Evolutionary conservation across 2,888 invertebrate genomes (phyloP), one percentile per base, ranked within the genome.

Genomic region (Tetanocera ferruginea): DNA sequence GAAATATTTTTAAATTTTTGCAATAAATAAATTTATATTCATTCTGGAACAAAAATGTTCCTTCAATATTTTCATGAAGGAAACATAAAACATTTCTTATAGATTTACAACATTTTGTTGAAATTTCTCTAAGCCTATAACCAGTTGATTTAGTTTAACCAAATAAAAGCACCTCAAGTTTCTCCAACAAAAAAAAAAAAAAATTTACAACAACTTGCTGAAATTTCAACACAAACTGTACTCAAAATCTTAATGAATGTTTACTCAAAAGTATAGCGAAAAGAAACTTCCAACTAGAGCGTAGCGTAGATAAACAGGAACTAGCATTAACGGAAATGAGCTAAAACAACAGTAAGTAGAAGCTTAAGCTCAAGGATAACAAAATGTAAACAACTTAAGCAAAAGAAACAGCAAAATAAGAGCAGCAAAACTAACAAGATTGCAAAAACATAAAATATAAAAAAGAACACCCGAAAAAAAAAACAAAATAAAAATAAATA

Each of bases 341-440:
- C 60, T 60, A 60, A 60, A 60, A 60, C 60, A 60, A 60, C 60
- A 60, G 60, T 60, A 34, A 67, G 34, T n/a, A 67, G 43, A 11
- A 67, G 43, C 23, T 23, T 67, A 67, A 66, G 34, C 37, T 37
- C 52, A 72, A 60, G 72, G 52, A 69, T 73, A 76, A 70, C 71
- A 70, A 78, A 78, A 78, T 78, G 78, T 64, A 76, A 78, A 73
- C 76, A 72, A 76, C 43, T 52, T 57, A 51, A 76, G 76, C 14
- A 11, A 51, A 75, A 76, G 57, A 76, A 72, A 76, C 70, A 60
- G 55, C 66, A 78, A 43, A 43, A 43, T 11, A 43, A 78, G n/a
- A 43, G 3, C 52, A 11, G 9, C 43, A 43, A 14, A 43, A 43
- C 43, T 11, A 43, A 11, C 43, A 43, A 64, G 9, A 31, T 64